Evolutionary conservation across 2,113 vertebrate genomes (phyloP).

Genomic region (Psilopogon haemacephalus): DNA sequence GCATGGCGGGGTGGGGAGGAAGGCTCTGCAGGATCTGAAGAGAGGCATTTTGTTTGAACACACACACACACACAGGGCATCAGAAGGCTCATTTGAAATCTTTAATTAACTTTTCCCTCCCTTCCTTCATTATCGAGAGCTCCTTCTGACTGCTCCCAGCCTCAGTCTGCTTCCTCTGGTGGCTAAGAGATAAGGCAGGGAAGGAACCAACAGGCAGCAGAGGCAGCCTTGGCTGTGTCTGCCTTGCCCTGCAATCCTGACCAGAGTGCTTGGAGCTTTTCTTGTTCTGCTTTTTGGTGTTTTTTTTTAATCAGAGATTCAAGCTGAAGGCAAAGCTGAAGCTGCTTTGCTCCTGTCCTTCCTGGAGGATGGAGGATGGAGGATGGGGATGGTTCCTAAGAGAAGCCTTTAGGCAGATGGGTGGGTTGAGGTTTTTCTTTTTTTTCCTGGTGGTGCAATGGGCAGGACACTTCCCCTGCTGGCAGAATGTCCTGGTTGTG

Average conservation of each 20-base stretch:
- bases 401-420: not conserved
- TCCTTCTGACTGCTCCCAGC: conserved; percentile 48
- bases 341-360: not conserved
- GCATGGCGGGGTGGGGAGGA: conserved; percentile 28
- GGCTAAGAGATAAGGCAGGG: conserved; percentile 61
- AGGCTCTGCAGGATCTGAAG: conserved; percentile 60
- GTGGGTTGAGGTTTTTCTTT: not conserved
- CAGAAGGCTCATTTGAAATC: conserved; percentile 66
- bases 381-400: not conserved
- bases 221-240: conserved; percentile 39
- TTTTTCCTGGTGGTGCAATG: not conserved
- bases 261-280: conserved; percentile 9
- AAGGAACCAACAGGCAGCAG: conserved; percentile 31
- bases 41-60: conserved; percentile 66
- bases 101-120: conserved; percentile 64
- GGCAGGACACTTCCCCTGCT: not conserved
- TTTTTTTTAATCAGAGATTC: conserved; percentile 26
- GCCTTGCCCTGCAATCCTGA: conserved; percentile 21
- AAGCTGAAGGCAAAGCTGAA: not conserved
- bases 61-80: conserved; percentile 56
- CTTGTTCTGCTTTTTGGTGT: too few relatives aligned
- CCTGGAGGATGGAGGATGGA: not conserved
- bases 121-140: conserved; percentile 57
- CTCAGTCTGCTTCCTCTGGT: conserved; percentile 52
- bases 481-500: too few relatives aligned